Base-by-base conservation (phyloP, 2,113 vertebrate genomes). In the Myotis davidii region DNA sequence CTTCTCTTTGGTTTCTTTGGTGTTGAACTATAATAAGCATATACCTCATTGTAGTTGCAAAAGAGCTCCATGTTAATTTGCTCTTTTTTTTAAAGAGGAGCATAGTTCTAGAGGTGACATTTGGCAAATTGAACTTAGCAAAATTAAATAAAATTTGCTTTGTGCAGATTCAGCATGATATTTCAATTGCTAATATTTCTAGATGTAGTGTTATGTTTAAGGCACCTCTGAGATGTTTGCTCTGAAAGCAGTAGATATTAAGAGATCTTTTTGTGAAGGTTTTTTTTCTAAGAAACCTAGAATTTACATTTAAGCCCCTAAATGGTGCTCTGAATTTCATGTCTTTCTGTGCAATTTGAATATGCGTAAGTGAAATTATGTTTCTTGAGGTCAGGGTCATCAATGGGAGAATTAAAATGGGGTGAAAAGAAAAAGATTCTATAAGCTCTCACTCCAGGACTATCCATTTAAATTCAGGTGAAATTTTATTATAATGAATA, bases 81-180 rank as follows among this genome's bases (percentile, higher is more conserved):
- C 45, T 90, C 45, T 9, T 25, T 92, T 92, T 92, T 59, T 23
- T 92, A 81, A 64, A 42, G 74, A 90, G 27, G 29, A 7, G 65
- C 0, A 16, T 20, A 39, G n/a, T 79, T 94, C 37, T 94, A 59
- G 23, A 77, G 27, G 32, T 90, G 45, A 65, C 34, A 87, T n/a
- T 5, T 91, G 59, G 45, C 54, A 88, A 95, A 88, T 11, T 88
- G 45, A 95, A 91, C 8, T 84, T 73, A 32, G 6, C 23, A 95
- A 76, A 76, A 89, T 70, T 64, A 86, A 96, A 32, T 74, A 65
- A 85, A 78, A 61, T 52, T 76, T 92, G 65, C 27, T 81, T 93
- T 74, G 29, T 52, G 82, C 32, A 82, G 45, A 95, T 64, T 61
- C 32, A 56, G 65, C 67, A 42, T 20, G 50, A 18, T 76, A 82